Conservation (phyloP, 1,140 invertebrate genomes). For the Heliothis virescens region DNA sequence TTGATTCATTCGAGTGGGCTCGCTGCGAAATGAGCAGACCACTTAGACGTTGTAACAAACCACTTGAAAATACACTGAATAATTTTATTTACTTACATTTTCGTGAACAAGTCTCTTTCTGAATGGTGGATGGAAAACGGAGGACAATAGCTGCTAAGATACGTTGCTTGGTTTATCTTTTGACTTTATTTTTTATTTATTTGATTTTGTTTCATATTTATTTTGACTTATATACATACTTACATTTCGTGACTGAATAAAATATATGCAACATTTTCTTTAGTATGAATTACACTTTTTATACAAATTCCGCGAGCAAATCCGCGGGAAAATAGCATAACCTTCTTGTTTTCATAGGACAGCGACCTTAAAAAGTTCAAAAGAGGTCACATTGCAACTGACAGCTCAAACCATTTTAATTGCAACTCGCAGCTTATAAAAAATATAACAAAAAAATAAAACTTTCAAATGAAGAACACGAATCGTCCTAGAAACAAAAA, state of each 20-base stretch:
- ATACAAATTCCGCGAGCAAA: neutral
- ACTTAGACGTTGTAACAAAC: conserved; percentile 78
- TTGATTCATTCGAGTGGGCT: conserved; percentile 68
- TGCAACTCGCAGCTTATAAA: conserved; percentile 36
- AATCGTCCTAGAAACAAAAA: conserved; percentile 71
- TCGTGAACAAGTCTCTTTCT: conserved; percentile 20
- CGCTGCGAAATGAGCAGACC: conserved; percentile 78
- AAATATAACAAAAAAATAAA: conserved; percentile 61
- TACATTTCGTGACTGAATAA: neutral
- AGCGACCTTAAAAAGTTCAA: conserved; percentile 65
- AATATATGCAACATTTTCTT: neutral
- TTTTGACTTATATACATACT: neutral
- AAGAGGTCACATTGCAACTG: conserved; percentile 63
- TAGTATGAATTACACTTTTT: no score
- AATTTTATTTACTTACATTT: conserved; percentile 46
- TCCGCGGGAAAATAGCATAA: neutral
- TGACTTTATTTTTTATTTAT: neutral
- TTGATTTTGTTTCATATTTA: neutral
- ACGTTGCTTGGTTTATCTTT: neutral
- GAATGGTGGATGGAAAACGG: neutral
- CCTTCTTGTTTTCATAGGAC: neutral
- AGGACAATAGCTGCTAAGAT: conserved; percentile 11
- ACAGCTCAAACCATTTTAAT: conserved; percentile 33
- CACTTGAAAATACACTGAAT: conserved; percentile 59
- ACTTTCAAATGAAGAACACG: conserved; percentile 66